A percentile compares a stretch with the other conserved stretches of the same genome.
Evolutionary conservation across 1,140 invertebrate genomes (phyloP).

Genomic region (Matsumurasca onukii): DNA sequence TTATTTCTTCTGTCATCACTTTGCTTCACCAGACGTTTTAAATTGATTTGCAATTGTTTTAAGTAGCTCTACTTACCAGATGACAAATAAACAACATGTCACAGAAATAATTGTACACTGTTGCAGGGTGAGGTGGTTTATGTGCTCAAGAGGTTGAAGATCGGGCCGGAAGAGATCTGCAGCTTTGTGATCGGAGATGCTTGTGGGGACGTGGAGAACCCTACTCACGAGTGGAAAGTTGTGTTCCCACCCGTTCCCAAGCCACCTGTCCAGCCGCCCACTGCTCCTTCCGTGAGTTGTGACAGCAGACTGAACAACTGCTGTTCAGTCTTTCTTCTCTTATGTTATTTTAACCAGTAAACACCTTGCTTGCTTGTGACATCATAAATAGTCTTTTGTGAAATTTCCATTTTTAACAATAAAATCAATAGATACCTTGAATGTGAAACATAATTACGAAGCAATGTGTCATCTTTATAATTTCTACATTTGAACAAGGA

Average conservation of each 20-base stretch:
- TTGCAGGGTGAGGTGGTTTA: conserved; percentile 79
- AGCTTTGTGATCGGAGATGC: conserved; percentile 89
- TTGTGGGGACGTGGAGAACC: conserved; percentile 84
- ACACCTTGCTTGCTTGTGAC: too few species aligned
- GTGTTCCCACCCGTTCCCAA: conserved; percentile 86
- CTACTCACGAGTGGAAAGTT: conserved; percentile 88
- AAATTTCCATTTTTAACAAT: not conserved
- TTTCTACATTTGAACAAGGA: too few species aligned
- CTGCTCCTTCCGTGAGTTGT: conserved; percentile 59
- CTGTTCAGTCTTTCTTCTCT: not conserved
- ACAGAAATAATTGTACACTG: too few species aligned
- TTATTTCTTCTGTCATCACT: too few species aligned
- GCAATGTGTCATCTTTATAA: too few species aligned
- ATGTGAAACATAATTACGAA: too few species aligned
- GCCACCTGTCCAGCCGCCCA: conserved; percentile 54
- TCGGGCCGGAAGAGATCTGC: conserved; percentile 84
- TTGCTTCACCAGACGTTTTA: too few species aligned
- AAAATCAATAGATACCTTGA: not conserved
- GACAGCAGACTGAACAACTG: not conserved
- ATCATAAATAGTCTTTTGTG: not conserved
- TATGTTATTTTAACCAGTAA: too few species aligned
- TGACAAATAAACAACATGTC: too few species aligned
- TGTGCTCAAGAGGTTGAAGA: conserved; percentile 72
- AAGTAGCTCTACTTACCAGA: too few species aligned
- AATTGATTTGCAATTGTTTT: too few species aligned